Base-by-base conservation (phyloP, 64 coral and sea anemone genomes). In the Montipora efflorescens region DNA sequence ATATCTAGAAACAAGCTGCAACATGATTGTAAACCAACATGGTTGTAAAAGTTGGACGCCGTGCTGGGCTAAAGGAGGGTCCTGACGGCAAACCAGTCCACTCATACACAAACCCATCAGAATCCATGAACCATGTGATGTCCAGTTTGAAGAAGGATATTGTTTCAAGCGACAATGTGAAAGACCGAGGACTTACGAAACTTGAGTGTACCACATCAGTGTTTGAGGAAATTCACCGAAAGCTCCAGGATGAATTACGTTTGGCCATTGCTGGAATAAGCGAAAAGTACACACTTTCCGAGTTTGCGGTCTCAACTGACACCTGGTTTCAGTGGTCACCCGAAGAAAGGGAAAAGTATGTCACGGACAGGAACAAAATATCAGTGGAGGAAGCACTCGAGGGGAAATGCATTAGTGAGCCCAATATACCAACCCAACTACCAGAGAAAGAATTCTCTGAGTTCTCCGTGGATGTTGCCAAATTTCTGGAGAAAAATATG, bases 71-170 rank as follows among this genome's bases (percentile, higher is more conserved):
- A 78, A 73, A 49, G 12, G 76, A 78, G 13, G 88, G 5, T 78
- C 12, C 16, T 5, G 75, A 52, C 23, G 75, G 88, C 64, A 79
- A 68, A 59, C 88, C 76, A 53, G 53, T 90, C 20, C 16, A 75
- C 49, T 90, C 73, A 22, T 90, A 79, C 62, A 90, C 88, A 43
- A 90, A 90, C 58, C 36, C 75, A 79, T 90, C 88, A 44, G 75
- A 90, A 58, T 44, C 49, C 74, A 90, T 90, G 88, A 90, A 90
- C 48, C 76, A 90, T 36, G 62, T 90, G 76, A 90, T 90, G 75
- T 67, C 62, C 62, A 67, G 62, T 67, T 67, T 67, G 62, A 67
- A 67, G 62, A 67, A 14, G 62, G 62, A 67, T 67, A 67, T 67
- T 67, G 62, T 67, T 67, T 67, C 62, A 67, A 67, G 62, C 15